Conservation (phyloP, 1,140 invertebrate genomes). For the Chionoecetes opilio region DNA sequence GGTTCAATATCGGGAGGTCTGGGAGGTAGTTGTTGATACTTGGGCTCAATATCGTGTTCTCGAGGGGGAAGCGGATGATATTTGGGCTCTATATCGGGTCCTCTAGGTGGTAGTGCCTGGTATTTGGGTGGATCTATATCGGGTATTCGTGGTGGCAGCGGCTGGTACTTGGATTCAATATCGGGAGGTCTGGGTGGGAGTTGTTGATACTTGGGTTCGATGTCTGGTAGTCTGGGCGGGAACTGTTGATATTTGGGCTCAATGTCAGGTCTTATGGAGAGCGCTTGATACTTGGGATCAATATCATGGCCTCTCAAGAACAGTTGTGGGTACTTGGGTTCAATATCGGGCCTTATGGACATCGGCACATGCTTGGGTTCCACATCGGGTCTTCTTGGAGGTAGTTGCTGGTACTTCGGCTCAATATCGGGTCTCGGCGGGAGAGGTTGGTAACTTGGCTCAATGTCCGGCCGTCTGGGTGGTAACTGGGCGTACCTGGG, state of each 20-base stretch:
- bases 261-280: slow-evolving; percentile 66
- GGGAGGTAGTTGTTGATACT: slow-evolving; percentile 16
- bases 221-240: slow-evolving; percentile 59
- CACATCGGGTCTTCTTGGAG: slow-evolving; percentile 53
- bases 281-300: slow-evolving; percentile 63
- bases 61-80: slow-evolving; percentile 36
- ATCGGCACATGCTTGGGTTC: slow-evolving; percentile 61
- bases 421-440: slow-evolving; percentile 55
- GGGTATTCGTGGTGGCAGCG: slow-evolving; percentile 45
- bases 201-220: slow-evolving; percentile 66
- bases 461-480: slow-evolving; percentile 59
- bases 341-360: slow-evolving; percentile 60
- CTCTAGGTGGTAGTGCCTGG: slow-evolving; percentile 39
- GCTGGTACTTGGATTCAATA: slow-evolving; percentile 67
- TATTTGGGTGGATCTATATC: slow-evolving; percentile 63
- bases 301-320: slow-evolving; percentile 24
- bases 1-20: slow-evolving; percentile 57
- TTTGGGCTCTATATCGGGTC: slow-evolving; percentile 39
- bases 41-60: slow-evolving; percentile 59
- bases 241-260: slow-evolving; percentile 70
- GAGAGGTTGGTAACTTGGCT: slow-evolving; percentile 61
- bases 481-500: slow-evolving; percentile 59
- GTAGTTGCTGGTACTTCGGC: slow-evolving; percentile 49
- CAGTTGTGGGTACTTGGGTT: slow-evolving; percentile 61
- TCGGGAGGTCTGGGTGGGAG: slow-evolving; percentile 61